Evolutionary conservation across 2,113 vertebrate genomes (phyloP).

Genomic region (Gavia stellata): DNA sequence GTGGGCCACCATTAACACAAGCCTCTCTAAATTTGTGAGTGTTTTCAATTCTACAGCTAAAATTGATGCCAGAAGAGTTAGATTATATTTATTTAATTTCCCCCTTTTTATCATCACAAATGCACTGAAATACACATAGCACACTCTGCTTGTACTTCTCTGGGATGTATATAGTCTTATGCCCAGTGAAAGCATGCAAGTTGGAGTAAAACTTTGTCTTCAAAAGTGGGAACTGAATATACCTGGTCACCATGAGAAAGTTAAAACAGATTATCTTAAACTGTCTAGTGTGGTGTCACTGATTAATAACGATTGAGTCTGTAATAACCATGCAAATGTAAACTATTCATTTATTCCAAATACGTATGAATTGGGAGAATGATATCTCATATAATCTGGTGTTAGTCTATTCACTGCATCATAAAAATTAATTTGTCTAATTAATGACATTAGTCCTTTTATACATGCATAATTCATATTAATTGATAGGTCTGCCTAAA

Average conservation of each 20-base stretch:
- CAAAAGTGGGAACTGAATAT: neutral
- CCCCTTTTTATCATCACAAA: conserved; percentile 25
- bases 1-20: conserved; percentile 39
- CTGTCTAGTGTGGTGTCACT: conserved; percentile 16
- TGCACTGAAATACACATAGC: neutral
- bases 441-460: conserved; percentile 97
- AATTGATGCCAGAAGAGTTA: conserved; percentile 60
- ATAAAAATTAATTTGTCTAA: conserved; percentile 97
- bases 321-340: conserved; percentile 73
- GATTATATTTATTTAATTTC: conserved; percentile 58
- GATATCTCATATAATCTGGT: conserved; percentile 76
- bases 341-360: conserved; percentile 77
- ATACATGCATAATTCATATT: conserved; percentile 99
- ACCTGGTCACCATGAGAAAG: conserved; percentile 25
- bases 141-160: neutral
- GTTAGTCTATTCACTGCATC: conserved; percentile 83
- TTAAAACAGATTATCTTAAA: neutral
- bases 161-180: neutral
- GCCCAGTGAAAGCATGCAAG: neutral
- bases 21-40: conserved; percentile 36
- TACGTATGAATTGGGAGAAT: conserved; percentile 50
- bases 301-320: conserved; percentile 67
- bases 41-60: conserved; percentile 54
- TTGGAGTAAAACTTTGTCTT: neutral
- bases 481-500: conserved; percentile 92